Conservation (phyloP, 2,797 vertebrate species). For the Streptopelia turtur region DNA sequence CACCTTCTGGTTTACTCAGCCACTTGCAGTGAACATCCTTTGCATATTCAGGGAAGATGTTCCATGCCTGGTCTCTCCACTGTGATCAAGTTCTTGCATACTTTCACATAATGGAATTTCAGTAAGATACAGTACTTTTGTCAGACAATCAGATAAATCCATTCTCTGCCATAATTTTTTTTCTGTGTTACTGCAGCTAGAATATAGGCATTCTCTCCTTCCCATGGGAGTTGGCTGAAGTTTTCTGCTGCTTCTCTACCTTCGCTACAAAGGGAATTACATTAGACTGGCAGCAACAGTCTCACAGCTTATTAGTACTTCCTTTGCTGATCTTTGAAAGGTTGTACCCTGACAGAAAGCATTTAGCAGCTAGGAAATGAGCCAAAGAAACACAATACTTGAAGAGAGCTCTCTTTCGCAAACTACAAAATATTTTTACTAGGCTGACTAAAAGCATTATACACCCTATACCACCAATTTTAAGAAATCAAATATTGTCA, state of each 20-base stretch:
- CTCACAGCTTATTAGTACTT: slow-evolving; percentile 32
- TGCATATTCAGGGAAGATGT: neutral
- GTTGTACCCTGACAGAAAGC: neutral
- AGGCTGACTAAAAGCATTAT: neutral
- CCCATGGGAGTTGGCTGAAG: neutral
- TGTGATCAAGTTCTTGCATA: neutral
- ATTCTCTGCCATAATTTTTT: neutral
- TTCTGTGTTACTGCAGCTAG: neutral
- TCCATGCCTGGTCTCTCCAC: neutral
- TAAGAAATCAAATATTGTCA: neutral
- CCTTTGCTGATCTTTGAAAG: slow-evolving; percentile 23
- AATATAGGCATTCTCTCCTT: neutral
- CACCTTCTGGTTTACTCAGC: neutral
- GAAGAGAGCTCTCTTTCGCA: neutral
- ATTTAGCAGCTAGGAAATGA: slow-evolving; percentile 11
- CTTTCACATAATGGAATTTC: neutral
- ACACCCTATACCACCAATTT: neutral
- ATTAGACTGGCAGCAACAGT: slow-evolving; percentile 7
- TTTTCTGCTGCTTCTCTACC: slow-evolving; percentile 21
- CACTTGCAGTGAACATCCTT: neutral
- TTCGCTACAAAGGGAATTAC: slow-evolving; percentile 38
- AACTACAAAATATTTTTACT: neutral
- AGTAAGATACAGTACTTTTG: neutral
- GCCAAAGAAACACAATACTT: slow-evolving; percentile 2
- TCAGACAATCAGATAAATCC: neutral